Percentiles rank a stretch among this genome's conserved stretches.
phyloP scores from a whole-genome alignment of 1,140 invertebrate genomes.

The Palaemon carinicauda region DNA sequence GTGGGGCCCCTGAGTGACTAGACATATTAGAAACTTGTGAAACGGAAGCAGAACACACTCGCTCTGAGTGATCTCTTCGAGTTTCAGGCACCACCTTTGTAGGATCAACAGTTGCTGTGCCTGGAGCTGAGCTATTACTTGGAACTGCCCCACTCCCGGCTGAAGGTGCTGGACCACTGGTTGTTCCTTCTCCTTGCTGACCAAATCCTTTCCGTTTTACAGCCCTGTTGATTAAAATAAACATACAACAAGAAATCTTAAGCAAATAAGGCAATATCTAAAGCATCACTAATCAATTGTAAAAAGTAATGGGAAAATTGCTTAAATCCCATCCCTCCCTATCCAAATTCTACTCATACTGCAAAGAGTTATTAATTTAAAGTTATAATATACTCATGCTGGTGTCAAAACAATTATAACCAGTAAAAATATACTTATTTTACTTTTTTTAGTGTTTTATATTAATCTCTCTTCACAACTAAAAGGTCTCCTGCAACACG shows the following conservation, averaged over 20 bases:
- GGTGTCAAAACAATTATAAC: too few relatives aligned
- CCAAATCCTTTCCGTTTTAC: conserved; percentile 52
- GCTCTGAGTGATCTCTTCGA: conserved; percentile 13
- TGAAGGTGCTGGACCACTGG: not conserved
- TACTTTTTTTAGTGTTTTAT: too few relatives aligned
- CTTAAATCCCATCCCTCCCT: too few relatives aligned
- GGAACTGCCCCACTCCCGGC: conserved; percentile 37
- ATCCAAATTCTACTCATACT: too few relatives aligned
- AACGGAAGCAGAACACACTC: conserved; percentile 21
- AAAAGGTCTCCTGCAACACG: too few relatives aligned
- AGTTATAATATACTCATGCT: too few relatives aligned
- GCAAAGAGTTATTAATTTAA: too few relatives aligned
- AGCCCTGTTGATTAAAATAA: conserved; percentile 13
- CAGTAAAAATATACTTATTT: too few relatives aligned
- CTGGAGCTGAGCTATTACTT: conserved; percentile 29
- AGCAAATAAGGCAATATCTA: too few relatives aligned
- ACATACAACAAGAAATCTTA: not conserved
- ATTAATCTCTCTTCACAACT: too few relatives aligned
- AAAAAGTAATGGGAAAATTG: too few relatives aligned
- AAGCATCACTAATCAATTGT: too few relatives aligned
- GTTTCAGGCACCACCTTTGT: not conserved
- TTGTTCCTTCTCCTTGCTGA: conserved; percentile 27
- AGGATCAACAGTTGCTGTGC: conserved; percentile 7
- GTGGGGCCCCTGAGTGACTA: conserved; percentile 47
- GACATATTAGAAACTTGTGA: conserved; percentile 55